Percentiles rank a stretch among this genome's conserved stretches.
These are phyloP conservation scores for Xiphias gladius DNA, from an alignment of 2,113 vertebrate genomes.

Conservation along the genomic window DNA sequence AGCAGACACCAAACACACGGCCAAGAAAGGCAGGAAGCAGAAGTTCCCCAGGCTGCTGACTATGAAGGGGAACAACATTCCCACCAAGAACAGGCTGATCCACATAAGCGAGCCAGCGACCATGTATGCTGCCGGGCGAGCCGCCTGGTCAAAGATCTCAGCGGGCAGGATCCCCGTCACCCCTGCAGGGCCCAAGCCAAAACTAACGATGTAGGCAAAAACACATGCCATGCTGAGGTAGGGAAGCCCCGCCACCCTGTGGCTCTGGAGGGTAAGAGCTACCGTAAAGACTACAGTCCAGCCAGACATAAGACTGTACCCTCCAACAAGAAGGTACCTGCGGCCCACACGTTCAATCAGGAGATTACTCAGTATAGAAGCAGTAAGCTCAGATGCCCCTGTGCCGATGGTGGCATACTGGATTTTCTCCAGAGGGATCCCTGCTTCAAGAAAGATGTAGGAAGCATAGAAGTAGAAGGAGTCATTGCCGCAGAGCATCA, in stretches of 20 bases:
- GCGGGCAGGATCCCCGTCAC: conserved; percentile 91
- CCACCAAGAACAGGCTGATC: conserved; percentile 87
- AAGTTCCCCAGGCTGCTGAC: conserved; percentile 84
- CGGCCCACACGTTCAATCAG: conserved; percentile 88
- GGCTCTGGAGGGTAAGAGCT: conserved; percentile 86
- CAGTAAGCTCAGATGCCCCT: conserved; percentile 88
- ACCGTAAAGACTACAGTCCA: conserved; percentile 89
- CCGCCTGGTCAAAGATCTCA: conserved; percentile 90
- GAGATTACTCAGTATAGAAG: conserved; percentile 84
- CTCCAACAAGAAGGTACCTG: conserved; percentile 85
- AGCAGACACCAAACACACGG: conserved; percentile 84
- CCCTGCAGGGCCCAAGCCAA: conserved; percentile 92
- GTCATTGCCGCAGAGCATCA: conserved; percentile 93
- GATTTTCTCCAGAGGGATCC: conserved; percentile 85
- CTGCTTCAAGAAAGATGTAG: conserved; percentile 88
- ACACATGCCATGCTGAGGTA: conserved; percentile 91
- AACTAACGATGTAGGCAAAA: conserved; percentile 94
- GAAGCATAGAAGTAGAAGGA: conserved; percentile 91
- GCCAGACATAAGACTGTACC: conserved; percentile 88
- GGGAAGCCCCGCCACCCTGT: conserved; percentile 84
- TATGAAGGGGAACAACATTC: conserved; percentile 90
- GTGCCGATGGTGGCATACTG: conserved; percentile 89
- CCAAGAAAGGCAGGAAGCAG: conserved; percentile 90
- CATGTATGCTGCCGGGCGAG: conserved; percentile 91
- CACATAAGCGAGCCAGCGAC: conserved; percentile 89